Evolutionary conservation across 2,888 invertebrate genomes (phyloP).

Genomic region (Polyommatus iphigenia): DNA sequence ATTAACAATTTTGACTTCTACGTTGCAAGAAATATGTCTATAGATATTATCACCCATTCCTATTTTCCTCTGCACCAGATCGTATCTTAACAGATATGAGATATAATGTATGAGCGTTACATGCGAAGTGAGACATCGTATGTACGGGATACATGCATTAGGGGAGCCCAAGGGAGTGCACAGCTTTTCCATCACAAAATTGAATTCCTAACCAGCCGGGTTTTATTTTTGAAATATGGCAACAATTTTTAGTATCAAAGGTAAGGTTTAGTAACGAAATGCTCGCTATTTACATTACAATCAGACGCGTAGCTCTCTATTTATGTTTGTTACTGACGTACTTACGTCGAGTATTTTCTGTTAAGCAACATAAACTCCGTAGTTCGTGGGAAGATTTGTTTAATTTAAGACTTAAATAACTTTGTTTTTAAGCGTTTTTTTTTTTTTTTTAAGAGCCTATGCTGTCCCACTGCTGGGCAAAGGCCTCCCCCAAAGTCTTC

Average conservation of each 20-base stretch:
- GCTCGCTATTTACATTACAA: conserved; percentile 2
- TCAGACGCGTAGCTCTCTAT: not conserved
- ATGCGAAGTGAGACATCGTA: conserved; percentile 22
- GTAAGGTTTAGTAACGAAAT: conserved; percentile 7
- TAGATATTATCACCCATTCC: not conserved
- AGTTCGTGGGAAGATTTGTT: not conserved
- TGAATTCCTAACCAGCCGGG: conserved; percentile 21
- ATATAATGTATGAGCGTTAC: conserved; percentile 1
- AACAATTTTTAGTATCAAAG: conserved; percentile 14
- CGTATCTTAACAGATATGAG: not conserved
- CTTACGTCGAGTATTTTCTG: not conserved
- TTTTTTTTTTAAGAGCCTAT: too few relatives aligned
- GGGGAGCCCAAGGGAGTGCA: conserved; percentile 23
- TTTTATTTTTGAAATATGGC: conserved; percentile 2
- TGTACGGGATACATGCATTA: conserved; percentile 16
- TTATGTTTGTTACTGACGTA: not conserved
- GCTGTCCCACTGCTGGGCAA: too few relatives aligned
- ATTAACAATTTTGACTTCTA: too few relatives aligned
- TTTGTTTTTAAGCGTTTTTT: too few relatives aligned
- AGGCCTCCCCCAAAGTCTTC: too few relatives aligned
- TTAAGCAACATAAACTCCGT: not conserved
- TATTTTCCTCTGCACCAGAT: not conserved
- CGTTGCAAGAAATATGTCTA: too few relatives aligned
- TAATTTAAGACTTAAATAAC: not conserved
- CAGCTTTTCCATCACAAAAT: conserved; percentile 28